phyloP scores from a whole-genome alignment of 2,797 vertebrate species.

The Melanotaenia maccullochi region DNA sequence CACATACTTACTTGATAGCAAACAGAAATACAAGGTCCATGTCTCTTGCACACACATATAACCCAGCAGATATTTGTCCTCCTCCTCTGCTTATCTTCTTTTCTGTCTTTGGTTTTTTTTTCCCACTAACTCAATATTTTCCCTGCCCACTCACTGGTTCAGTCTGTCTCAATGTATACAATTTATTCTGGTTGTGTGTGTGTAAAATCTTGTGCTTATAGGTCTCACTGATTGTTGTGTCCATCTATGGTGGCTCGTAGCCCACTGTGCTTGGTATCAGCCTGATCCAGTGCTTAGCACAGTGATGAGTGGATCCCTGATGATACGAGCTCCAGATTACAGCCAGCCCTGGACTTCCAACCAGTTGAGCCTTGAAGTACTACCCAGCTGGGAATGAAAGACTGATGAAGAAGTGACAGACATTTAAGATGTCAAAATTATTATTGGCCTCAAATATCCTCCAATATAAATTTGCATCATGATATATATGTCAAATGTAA shows the following conservation, averaged over 20 bases:
- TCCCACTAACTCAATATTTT: slow-evolving; percentile 48
- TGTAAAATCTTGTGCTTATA: slow-evolving; percentile 34
- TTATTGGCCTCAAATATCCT: slow-evolving; percentile 1
- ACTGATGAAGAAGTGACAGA: slow-evolving; percentile 23
- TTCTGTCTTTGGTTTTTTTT: slow-evolving; percentile 41
- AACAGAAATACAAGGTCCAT: slow-evolving; percentile 53
- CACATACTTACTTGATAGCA: slow-evolving; percentile 30
- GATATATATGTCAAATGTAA: slow-evolving; percentile 14
- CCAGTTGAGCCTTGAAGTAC: slow-evolving; percentile 26
- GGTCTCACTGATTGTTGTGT: slow-evolving; percentile 48
- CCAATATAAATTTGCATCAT: not conserved
- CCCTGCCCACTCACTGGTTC: slow-evolving; percentile 47
- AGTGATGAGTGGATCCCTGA: slow-evolving; percentile 53
- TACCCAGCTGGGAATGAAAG: slow-evolving; percentile 31
- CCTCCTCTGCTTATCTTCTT: slow-evolving; percentile 45
- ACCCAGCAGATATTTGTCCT: slow-evolving; percentile 19
- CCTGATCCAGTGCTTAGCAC: slow-evolving; percentile 62
- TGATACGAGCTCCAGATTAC: slow-evolving; percentile 61
- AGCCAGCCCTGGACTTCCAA: slow-evolving; percentile 45
- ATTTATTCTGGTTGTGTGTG: slow-evolving; percentile 29
- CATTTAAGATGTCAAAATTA: slow-evolving; percentile 19
- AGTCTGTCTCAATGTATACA: slow-evolving; percentile 48
- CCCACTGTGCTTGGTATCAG: slow-evolving; percentile 58
- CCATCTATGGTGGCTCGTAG: slow-evolving; percentile 46
- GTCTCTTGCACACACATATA: slow-evolving; percentile 23